phyloP scores from a whole-genome alignment of 2,888 invertebrate genomes.

The Xanthia togata region DNA sequence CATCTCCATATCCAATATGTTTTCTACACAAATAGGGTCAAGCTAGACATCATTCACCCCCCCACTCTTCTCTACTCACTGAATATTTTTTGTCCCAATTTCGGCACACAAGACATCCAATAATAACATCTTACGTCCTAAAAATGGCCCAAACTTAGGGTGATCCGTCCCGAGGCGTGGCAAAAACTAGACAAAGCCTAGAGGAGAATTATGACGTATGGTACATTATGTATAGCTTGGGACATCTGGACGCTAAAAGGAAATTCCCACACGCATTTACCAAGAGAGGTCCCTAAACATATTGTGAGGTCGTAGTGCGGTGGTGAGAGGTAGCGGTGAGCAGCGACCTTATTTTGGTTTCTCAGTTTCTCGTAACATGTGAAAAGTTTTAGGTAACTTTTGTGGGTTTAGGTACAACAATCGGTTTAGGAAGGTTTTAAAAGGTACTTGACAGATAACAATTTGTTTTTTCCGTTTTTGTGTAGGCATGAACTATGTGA shows the following conservation, averaged over 20 bases:
- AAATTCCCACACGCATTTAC: constrained; percentile 79
- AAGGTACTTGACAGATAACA: neutral
- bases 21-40: constrained; percentile 20
- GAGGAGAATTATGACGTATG: constrained; percentile 59
- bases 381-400: constrained; percentile 18
- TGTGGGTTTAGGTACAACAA: neutral
- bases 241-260: constrained; percentile 73
- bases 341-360: neutral
- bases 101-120: constrained; percentile 34
- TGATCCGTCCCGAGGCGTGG: constrained; percentile 35
- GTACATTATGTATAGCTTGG: constrained; percentile 55
- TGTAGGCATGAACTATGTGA: too few species aligned
- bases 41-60: constrained; percentile 20
- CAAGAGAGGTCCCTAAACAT: constrained; percentile 71
- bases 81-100: constrained; percentile 44
- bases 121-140: constrained; percentile 45
- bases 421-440: neutral
- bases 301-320: constrained; percentile 58
- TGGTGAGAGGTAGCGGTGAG: constrained; percentile 44
- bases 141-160: constrained; percentile 40
- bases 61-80: neutral
- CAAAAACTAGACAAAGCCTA: constrained; percentile 58
- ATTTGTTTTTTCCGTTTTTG: too few species aligned
- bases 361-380: neutral
- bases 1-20: constrained; percentile 1